A percentile compares a stretch with the other conserved stretches of the same genome.
These are phyloP conservation scores for Temnothorax unifasciatus DNA, from an alignment of 2,888 invertebrate genomes.

Conservation along the genomic window DNA sequence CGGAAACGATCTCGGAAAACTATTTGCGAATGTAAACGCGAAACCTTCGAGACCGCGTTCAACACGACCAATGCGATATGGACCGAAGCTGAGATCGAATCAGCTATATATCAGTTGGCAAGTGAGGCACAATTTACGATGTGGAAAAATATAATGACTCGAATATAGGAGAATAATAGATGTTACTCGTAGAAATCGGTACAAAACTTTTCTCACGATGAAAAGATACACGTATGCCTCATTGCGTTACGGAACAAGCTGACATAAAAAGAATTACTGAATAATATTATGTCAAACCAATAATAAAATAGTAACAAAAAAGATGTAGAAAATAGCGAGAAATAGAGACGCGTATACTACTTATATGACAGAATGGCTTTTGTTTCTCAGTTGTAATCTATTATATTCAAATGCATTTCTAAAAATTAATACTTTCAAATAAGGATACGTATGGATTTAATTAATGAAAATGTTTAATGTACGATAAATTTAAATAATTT, in stretches of 20 bases:
- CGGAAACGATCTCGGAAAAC: neutral
- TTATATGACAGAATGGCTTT: neutral
- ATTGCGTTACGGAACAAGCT: neutral
- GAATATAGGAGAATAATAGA: neutral
- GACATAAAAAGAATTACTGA: neutral
- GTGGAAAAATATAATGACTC: conserved; percentile 7
- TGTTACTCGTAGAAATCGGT: neutral
- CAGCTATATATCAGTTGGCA: too few species aligned
- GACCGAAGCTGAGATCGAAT: neutral
- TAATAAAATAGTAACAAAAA: neutral
- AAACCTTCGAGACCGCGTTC: neutral
- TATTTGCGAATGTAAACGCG: neutral
- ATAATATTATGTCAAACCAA: neutral
- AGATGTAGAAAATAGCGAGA: neutral
- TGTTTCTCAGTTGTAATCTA: neutral
- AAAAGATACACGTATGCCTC: neutral
- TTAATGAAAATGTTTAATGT: neutral
- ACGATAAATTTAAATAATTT: neutral
- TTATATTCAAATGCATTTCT: neutral
- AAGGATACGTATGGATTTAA: neutral
- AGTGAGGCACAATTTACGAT: neutral
- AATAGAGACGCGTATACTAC: neutral
- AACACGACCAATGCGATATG: neutral
- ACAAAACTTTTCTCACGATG: neutral
- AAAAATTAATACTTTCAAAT: neutral